Base-by-base conservation (phyloP, 2,888 invertebrate genomes). In the Trichopria drosophilae region DNA sequence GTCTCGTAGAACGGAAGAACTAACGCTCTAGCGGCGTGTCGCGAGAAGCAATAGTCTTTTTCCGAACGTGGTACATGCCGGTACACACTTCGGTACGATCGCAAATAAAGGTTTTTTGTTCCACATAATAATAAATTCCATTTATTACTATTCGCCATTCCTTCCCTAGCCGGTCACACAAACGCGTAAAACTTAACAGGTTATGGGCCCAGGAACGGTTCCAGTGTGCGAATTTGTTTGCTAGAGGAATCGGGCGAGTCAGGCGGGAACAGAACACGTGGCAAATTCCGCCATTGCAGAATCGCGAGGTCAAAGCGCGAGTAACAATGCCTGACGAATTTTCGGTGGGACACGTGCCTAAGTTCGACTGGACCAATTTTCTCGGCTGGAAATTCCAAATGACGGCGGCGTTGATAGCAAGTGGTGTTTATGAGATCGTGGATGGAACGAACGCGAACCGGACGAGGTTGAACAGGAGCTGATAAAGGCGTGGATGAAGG, bases 371-470 rank as follows among this genome's bases (percentile, higher is more conserved):
- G 10, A 48, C 32, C 10, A 63, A 64, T 49, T 63, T 60, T 24
- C 61, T 55, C 40, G 16, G 53, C 3, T 61, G 60, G 60, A 63
- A 63, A 56, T 61, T 61, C 16, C 60, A 62, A 47, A 51, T 59
- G 13, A 37, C 23, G 12, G 22, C 57, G 7, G 40, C 60, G 15
- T 51, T 64, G 12, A 35, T 47, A 6, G 56, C 56, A 16, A 48
- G 44, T 34, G 59, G 56, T 1, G 29, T 52, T 7, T 13, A 19
- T 19, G 51, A 47, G 6, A 20, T 59, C 1, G 57, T 57, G 1
- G 39, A 46, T n/a, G 59, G 59, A 2, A 36, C 28, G 6, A 26
- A 36, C 20, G 13, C 12, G 24, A 28, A 22, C 54, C 59, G 15
- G 47, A 18, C 4, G 20, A 44, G 24, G 9, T 34, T 5, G 47